phyloP scores from a whole-genome alignment of 2,113 vertebrate genomes.

The Salvelinus alpinus region DNA sequence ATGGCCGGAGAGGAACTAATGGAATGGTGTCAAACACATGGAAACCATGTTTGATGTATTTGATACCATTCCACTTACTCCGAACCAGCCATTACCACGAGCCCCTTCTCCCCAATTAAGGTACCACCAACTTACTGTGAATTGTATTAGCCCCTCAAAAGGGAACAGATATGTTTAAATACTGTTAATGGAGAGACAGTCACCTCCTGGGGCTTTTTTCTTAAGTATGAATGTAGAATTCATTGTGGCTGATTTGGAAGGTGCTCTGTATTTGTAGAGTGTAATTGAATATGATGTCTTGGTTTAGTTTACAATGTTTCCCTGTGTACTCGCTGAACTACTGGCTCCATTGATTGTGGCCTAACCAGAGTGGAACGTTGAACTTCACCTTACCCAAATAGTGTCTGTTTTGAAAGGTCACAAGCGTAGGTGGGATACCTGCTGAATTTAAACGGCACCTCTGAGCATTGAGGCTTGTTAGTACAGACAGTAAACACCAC shows the following conservation, averaged over 20 bases:
- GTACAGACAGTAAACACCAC: not conserved
- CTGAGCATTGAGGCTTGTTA: not conserved
- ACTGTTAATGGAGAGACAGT: not conserved
- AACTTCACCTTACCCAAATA: conserved; percentile 31
- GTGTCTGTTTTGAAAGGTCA: conserved; percentile 24
- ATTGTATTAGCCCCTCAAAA: not conserved
- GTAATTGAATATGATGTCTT: conserved; percentile 25
- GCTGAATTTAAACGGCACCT: conserved; percentile 18
- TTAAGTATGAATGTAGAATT: too few relatives aligned
- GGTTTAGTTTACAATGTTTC: conserved; percentile 28
- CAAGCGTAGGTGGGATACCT: conserved; percentile 11
- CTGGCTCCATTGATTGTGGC: conserved; percentile 22
- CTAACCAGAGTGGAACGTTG: conserved; percentile 8
- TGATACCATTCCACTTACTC: too few relatives aligned
- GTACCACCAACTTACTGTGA: too few relatives aligned
- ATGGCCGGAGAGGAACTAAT: too few relatives aligned
- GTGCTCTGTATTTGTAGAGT: not conserved
- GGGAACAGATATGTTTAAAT: not conserved
- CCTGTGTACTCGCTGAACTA: conserved; percentile 33
- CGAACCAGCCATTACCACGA: too few relatives aligned
- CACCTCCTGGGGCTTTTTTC: not conserved
- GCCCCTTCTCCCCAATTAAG: too few relatives aligned
- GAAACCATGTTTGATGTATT: too few relatives aligned
- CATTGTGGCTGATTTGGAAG: too few relatives aligned
- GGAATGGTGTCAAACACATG: too few relatives aligned